These are phyloP conservation scores for Zaprionus davidi DNA, from an alignment of 1,140 invertebrate genomes.

Conservation along the genomic window DNA sequence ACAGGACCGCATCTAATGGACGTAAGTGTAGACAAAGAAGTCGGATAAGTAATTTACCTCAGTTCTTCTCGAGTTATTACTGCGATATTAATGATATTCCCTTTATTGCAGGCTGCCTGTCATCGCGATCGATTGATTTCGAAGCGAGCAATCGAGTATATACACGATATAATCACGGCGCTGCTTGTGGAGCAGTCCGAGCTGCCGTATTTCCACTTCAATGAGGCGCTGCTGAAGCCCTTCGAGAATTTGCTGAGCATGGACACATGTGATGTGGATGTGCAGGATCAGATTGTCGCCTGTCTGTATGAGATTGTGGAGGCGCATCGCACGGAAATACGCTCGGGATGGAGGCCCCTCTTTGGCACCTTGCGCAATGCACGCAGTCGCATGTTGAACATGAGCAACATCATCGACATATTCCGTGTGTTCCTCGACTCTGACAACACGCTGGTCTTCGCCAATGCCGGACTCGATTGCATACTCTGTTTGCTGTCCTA, in stretches of 20 bases:
- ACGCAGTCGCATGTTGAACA: slow-evolving; percentile 86
- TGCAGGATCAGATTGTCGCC: slow-evolving; percentile 95
- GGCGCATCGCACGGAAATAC: slow-evolving; percentile 95
- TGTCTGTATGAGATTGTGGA: slow-evolving; percentile 98
- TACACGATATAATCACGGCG: slow-evolving; percentile 95
- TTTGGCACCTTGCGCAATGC: slow-evolving; percentile 95
- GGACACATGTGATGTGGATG: slow-evolving; percentile 95
- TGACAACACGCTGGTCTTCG: slow-evolving; percentile 96
- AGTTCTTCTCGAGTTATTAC: too few relatives aligned
- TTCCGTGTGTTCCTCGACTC: slow-evolving; percentile 96
- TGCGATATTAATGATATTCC: too few relatives aligned
- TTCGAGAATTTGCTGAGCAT: slow-evolving; percentile 97
- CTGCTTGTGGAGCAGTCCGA: slow-evolving; percentile 95
- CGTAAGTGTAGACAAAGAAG: slow-evolving; percentile 84
- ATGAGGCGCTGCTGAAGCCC: slow-evolving; percentile 96
- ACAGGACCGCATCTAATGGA: slow-evolving; percentile 96
- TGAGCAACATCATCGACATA: slow-evolving; percentile 93
- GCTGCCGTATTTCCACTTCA: slow-evolving; percentile 96
- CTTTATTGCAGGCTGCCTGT: slow-evolving; percentile 88
- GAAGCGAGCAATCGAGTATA: slow-evolving; percentile 96
- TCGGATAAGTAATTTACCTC: too few relatives aligned
- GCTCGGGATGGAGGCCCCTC: slow-evolving; percentile 96
- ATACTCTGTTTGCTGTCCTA: slow-evolving; percentile 93
- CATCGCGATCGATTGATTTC: slow-evolving; percentile 95
- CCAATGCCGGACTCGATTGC: slow-evolving; percentile 96